Base-by-base conservation (phyloP, 2,888 invertebrate species). In the Osedax fenrisi region DNA sequence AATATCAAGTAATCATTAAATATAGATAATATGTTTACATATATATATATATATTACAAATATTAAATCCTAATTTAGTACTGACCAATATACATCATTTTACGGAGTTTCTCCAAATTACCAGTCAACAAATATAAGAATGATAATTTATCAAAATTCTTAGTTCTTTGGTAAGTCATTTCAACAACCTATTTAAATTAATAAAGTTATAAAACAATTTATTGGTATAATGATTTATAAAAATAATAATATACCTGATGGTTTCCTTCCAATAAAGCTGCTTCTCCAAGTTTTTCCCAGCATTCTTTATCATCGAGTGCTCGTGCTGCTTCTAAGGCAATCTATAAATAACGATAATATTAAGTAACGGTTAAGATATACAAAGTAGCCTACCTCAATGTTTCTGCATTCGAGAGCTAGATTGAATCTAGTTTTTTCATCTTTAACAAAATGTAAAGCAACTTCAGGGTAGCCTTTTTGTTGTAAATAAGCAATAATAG, bases 381-480 rank as follows among this genome's bases (percentile, higher is more conserved):
- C 17, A 17, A 64, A 22, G 13, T 56, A 56, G 56, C 56, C 10
- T 76, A 94, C 93, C 84, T 98, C 96, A 79, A 98, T 94, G 85
- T 98, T 97, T 0, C 96, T 96, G 84, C 98, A 99, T 85, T 98
- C 97, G 27, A 98, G 85, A 0, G 98, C 97, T 75, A 99, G 86
- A 0, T 94, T 91, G 82, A 99, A 92, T 23, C 95, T 88, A 0
- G 97, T 99, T 83, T 95, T 95, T 78, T 97, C 92, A 84, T 98
- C 97, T 85, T 98, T 97, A 1, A 98, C 98, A 86, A 98, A 98
- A 85, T 98, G 97, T 2, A 98, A 87, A 0, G 98, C 98, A 10
- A 98, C 95, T 86, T 98, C 97, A 0, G 98, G 97, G 84, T 97
- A 98, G 1, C 97, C 96, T 86, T 98, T 99, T 85, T 96, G 94